Percentiles rank a stretch among this genome's conserved stretches.
Evolutionary conservation across 2,797 vertebrate genomes (phyloP).

Genomic region (Dendrocincla tyrannina): DNA sequence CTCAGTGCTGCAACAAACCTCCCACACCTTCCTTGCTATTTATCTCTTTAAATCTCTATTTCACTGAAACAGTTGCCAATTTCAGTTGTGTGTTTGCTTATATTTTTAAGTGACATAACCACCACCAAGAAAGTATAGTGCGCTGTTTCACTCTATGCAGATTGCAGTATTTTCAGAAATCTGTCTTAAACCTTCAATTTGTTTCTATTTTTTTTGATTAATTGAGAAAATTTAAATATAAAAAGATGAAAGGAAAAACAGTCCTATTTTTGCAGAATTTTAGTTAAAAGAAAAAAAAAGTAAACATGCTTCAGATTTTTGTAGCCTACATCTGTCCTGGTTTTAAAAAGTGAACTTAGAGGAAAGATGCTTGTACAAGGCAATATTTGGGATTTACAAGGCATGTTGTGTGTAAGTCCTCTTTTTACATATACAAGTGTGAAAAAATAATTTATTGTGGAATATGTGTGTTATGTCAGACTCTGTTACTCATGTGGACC

Average conservation of each 20-base stretch:
- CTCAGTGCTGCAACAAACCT: not conserved
- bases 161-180: not conserved
- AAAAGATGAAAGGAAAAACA: not conserved
- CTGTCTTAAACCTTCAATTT: not conserved
- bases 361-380: not conserved
- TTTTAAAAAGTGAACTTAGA: not conserved
- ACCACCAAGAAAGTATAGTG: not conserved
- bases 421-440: not conserved
- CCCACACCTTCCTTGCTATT: not conserved
- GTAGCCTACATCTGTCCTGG: not conserved
- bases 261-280: not conserved
- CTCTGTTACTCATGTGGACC: not conserved
- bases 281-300: not conserved
- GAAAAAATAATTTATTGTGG: not conserved
- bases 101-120: not conserved
- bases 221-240: not conserved
- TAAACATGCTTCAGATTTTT: not conserved
- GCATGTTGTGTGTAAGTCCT: not conserved
- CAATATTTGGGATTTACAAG: not conserved
- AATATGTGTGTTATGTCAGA: not conserved
- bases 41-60: not conserved
- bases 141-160: not conserved
- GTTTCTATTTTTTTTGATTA: not conserved
- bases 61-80: not conserved
- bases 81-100: not conserved